Evolutionary conservation across 2,113 vertebrate species (phyloP).

Genomic region (Tachycineta bicolor): DNA sequence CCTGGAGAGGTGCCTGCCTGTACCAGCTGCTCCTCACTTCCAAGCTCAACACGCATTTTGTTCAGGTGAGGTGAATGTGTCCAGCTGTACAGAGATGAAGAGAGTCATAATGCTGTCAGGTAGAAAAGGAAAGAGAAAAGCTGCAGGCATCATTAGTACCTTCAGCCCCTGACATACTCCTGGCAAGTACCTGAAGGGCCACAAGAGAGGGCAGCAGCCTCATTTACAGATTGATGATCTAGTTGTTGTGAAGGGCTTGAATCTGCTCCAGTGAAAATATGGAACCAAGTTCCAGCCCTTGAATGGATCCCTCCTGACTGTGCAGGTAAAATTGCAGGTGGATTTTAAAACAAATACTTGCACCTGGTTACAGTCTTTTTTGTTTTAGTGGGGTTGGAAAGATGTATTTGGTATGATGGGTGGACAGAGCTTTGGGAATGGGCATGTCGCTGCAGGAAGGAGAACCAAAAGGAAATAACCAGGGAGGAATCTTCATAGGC

Average conservation of each 20-base stretch:
- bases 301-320: background rate
- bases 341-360: background rate
- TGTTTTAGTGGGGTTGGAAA: background rate
- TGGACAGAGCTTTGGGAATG: background rate
- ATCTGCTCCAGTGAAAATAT: background rate
- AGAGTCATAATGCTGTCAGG: background rate
- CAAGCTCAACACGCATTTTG: fast-evolving
- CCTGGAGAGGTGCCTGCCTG: background rate
- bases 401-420: background rate
- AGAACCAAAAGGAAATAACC: background rate
- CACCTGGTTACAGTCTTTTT: background rate
- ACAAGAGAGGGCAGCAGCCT: background rate
- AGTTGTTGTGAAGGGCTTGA: background rate
- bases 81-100: background rate
- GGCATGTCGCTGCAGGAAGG: background rate
- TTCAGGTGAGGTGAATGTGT: background rate
- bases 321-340: background rate
- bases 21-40: background rate
- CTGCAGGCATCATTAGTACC: background rate
- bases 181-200: background rate
- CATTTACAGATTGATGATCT: background rate
- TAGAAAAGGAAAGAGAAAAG: background rate
- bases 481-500: background rate
- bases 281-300: background rate
- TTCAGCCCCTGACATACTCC: background rate